Base-by-base conservation (phyloP, 2,797 vertebrate species). In the Xiphophorus birchmanni region DNA sequence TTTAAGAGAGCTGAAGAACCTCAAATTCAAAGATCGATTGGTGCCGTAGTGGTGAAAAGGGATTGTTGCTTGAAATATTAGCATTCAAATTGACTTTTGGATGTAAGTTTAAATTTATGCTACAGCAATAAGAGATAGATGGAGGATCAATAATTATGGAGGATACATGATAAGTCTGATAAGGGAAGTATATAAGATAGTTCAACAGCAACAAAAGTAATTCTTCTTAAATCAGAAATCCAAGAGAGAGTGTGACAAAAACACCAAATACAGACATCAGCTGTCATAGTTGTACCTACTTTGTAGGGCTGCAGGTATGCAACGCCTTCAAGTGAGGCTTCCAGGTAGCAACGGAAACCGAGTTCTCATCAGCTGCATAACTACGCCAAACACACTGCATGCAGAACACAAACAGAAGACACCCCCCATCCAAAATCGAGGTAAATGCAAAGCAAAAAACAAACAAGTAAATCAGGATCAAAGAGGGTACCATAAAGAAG, bases 281-380 rank as follows among this genome's bases (percentile, higher is more conserved):
- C 95, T 96, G 95, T 96, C 92, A 93, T 83, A 92, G 90, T 95
- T 96, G 95, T 79, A 99, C 98, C 97, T 99, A 99, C 98, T 99
- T 99, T 95, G 97, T 97, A 88, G 98, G 98, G 94, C 90, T 91
- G 88, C 90, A 91, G 90, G 88, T 90, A 85, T 92, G 93, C 97
- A 99, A 96, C 94, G 98, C 98, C 97, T 99, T 99, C 97, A 99
- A 96, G 96, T 99, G 97, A 93, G 99, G 98, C 96, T 99, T 99
- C 98, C 99, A 99, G 96, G 98, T 99, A 95, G 99, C 99, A 96
- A 99, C 96, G 97, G 98, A 99, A 97, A 99, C 97, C 88, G 98
- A 99, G 96, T 99, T 99, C 97, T 99, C 98, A 96, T 99, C 98
- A 96, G 99, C 98, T 89, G 98, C 97, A 93, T 99, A 99, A 96